These are phyloP conservation scores for Panthera uncia DNA, from an alignment of 2,113 vertebrate genomes.

Conservation along the genomic window DNA sequence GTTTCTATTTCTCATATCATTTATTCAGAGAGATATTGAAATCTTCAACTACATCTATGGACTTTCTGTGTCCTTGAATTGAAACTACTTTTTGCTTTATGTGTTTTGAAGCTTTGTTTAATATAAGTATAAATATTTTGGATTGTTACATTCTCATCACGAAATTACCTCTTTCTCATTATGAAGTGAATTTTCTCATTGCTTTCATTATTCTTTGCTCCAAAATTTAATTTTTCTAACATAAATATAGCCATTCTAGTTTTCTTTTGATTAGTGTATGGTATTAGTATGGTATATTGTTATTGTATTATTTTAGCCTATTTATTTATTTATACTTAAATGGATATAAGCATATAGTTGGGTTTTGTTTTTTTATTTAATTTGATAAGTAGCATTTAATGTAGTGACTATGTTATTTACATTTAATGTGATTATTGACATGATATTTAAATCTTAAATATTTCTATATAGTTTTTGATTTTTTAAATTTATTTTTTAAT, in stretches of 20 bases:
- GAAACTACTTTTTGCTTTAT: background rate
- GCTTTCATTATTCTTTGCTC: background rate
- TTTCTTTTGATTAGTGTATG: background rate
- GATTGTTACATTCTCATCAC: background rate
- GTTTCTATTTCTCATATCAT: background rate
- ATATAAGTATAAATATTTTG: background rate
- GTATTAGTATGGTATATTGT: background rate
- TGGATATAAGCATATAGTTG: background rate
- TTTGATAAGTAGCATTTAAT: background rate
- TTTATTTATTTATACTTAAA: background rate
- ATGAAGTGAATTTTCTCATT: background rate
- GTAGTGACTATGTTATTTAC: background rate
- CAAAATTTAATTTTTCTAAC: background rate
- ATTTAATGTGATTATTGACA: background rate
- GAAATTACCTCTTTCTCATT: background rate
- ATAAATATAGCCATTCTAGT: background rate
- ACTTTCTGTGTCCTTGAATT: background rate
- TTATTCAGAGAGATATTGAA: background rate
- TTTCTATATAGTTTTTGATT: background rate
- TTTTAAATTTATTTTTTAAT: no score
- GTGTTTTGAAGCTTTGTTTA: background rate
- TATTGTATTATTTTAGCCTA: background rate
- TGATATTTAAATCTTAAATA: background rate
- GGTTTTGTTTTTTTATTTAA: background rate
- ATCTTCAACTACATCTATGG: background rate